Evolutionary conservation across 2,888 invertebrate genomes (phyloP).

Genomic region (Nymphalis polychloros): DNA sequence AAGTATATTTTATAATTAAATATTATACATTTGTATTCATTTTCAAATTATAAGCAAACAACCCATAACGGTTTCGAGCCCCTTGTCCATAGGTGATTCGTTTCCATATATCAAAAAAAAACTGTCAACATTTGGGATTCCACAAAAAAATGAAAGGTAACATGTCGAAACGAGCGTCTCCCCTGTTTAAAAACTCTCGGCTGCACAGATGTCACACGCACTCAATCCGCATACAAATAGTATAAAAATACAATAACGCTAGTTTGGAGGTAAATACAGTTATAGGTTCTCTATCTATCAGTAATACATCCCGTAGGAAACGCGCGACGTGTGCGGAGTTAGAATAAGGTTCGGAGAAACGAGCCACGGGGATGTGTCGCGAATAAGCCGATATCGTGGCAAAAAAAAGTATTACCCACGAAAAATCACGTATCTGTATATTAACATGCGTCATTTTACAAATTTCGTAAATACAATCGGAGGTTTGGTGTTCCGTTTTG

Average conservation of each 20-base stretch:
- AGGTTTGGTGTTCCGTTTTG: background rate
- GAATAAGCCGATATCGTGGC: constrained; percentile 53
- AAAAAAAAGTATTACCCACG: constrained; percentile 11
- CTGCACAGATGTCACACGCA: constrained; percentile 70
- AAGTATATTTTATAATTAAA: no score
- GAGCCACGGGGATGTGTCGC: constrained; percentile 62
- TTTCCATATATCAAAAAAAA: constrained; percentile 1
- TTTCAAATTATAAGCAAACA: constrained; percentile 7
- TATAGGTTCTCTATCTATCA: constrained; percentile 57
- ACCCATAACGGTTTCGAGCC: constrained; percentile 10
- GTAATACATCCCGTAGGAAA: constrained; percentile 71
- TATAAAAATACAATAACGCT: constrained; percentile 47
- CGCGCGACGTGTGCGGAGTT: constrained; percentile 68
- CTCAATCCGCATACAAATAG: constrained; percentile 71
- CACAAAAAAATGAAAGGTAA: constrained; percentile 26
- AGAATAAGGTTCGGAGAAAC: constrained; percentile 60
- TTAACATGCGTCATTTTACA: constrained; percentile 1
- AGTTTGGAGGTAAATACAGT: constrained; percentile 65
- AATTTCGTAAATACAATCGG: background rate
- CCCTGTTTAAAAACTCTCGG: constrained; percentile 69
- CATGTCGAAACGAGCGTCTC: constrained; percentile 37
- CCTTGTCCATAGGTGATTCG: background rate
- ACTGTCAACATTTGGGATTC: constrained; percentile 19
- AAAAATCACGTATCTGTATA: constrained; percentile 5
- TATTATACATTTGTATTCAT: background rate